Conservation (phyloP, 2,888 invertebrate genomes). For the Tillus elongatus region DNA sequence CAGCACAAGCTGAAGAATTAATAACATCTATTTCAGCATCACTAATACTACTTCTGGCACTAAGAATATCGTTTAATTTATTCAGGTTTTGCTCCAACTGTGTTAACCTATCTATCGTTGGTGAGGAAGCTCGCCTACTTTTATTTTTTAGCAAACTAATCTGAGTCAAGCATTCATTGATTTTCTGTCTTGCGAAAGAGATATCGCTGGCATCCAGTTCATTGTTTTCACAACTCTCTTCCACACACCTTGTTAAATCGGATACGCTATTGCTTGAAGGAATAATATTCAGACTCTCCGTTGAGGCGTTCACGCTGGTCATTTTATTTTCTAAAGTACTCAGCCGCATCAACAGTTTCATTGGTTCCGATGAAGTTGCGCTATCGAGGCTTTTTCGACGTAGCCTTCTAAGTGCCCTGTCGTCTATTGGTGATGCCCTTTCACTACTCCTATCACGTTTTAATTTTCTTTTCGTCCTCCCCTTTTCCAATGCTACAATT, state of each 20-base stretch:
- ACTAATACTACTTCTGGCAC: slow-evolving; percentile 46
- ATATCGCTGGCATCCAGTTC: slow-evolving; percentile 55
- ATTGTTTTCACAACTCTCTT: slow-evolving; percentile 42
- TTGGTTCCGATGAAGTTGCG: slow-evolving; percentile 66
- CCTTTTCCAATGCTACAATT: slow-evolving; percentile 57
- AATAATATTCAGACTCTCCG: slow-evolving; percentile 47
- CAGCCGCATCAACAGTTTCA: slow-evolving; percentile 69
- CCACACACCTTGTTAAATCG: slow-evolving; percentile 27
- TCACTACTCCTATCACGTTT: slow-evolving; percentile 45
- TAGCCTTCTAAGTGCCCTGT: slow-evolving; percentile 40
- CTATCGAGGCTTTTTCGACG: slow-evolving; percentile 71
- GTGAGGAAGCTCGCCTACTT: slow-evolving; percentile 55
- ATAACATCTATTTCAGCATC: slow-evolving; percentile 50
- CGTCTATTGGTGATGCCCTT: slow-evolving; percentile 34
- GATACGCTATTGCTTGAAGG: slow-evolving; percentile 39
- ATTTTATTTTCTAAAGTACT: slow-evolving; percentile 72
- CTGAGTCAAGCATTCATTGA: slow-evolving; percentile 58
- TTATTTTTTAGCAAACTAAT: slow-evolving; percentile 54
- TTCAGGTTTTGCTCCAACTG: slow-evolving; percentile 56
- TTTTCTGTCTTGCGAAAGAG: slow-evolving; percentile 55
- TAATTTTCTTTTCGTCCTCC: slow-evolving; percentile 38
- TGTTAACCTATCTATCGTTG: slow-evolving; percentile 56
- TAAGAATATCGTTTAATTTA: slow-evolving; percentile 54
- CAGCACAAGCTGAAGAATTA: slow-evolving; percentile 49
- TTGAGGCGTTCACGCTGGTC: slow-evolving; percentile 53